A percentile compares a stretch with the other conserved stretches of the same genome.
These are phyloP conservation scores for Tachystola acroxantha DNA, from an alignment of 2,888 invertebrate genomes.

Conservation along the genomic window DNA sequence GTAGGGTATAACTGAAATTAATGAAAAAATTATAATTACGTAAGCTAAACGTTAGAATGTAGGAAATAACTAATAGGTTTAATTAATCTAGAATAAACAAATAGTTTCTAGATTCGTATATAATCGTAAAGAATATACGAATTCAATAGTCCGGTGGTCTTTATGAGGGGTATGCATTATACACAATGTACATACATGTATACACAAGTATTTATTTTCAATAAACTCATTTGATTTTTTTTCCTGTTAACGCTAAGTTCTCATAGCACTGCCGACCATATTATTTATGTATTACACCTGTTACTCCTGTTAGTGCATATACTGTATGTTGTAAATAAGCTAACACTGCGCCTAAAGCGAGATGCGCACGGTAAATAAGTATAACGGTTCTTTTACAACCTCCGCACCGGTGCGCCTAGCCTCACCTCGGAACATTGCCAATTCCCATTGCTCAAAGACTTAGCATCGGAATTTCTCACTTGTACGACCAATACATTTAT, in stretches of 20 bases:
- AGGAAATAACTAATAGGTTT: constrained; percentile 34
- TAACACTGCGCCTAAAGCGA: constrained; percentile 55
- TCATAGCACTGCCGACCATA: too few species aligned
- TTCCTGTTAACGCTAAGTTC: too few species aligned
- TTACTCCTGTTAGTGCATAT: not conserved
- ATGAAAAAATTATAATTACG: too few species aligned
- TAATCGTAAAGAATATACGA: too few species aligned
- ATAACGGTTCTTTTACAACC: constrained; percentile 74
- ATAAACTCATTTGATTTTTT: too few species aligned
- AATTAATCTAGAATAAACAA: too few species aligned
- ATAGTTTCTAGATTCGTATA: too few species aligned
- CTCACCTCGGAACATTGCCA: constrained; percentile 70
- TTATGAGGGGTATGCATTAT: constrained; percentile 2
- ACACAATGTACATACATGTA: too few species aligned
- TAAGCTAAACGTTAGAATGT: constrained; percentile 25
- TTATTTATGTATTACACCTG: too few species aligned
- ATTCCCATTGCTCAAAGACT: constrained; percentile 69
- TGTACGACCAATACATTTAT: constrained; percentile 54
- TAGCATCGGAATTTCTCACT: constrained; percentile 71
- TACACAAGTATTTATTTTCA: too few species aligned
- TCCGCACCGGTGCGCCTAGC: constrained; percentile 52
- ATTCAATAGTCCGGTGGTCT: constrained; percentile 26
- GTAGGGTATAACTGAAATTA: too few species aligned
- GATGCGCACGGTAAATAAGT: constrained; percentile 75
- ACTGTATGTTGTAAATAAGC: constrained; percentile 38